Evolutionary conservation across 2,113 vertebrate genomes (phyloP).

Genomic region (Gadus chalcogrammus): DNA sequence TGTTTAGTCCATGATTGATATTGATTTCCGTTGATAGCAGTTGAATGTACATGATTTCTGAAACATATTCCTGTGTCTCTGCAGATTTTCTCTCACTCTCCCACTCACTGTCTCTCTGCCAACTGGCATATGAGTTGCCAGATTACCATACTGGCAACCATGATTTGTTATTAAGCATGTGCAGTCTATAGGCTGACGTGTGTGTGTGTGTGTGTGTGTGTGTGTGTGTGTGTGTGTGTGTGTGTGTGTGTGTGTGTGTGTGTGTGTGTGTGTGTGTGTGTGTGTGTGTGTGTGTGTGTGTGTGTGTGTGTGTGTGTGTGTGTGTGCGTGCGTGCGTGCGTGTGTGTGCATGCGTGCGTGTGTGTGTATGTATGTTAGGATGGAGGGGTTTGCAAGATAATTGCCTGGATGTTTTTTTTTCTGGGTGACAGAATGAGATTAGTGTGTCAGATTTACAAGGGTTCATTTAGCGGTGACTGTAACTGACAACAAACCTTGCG

Average conservation of each 20-base stretch:
- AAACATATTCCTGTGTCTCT: background rate
- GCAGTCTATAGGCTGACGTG: background rate
- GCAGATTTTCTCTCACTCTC: background rate
- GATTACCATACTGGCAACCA: constrained; percentile 44
- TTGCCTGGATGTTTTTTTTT: constrained; percentile 46
- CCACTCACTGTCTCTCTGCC: background rate
- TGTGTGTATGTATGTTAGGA: background rate
- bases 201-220: background rate
- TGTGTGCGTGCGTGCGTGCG: background rate
- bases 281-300: background rate
- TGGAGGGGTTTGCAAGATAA: constrained; percentile 32
- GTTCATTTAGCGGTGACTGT: constrained; percentile 59
- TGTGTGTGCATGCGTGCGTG: background rate
- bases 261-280: background rate
- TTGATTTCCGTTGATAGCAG: background rate
- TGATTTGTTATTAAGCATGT: background rate
- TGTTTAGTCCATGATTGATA: background rate
- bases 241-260: background rate
- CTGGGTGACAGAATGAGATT: constrained; percentile 52
- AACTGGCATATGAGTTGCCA: constrained; percentile 31
- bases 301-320: background rate
- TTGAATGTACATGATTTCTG: background rate
- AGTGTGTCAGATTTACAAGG: constrained; percentile 59
- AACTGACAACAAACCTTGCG: constrained; percentile 33
- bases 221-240: background rate